A percentile compares a stretch with the other conserved stretches of the same genome.
phyloP scores from a whole-genome alignment of 2,113 vertebrate genomes.

The Ageneiosus marmoratus region DNA sequence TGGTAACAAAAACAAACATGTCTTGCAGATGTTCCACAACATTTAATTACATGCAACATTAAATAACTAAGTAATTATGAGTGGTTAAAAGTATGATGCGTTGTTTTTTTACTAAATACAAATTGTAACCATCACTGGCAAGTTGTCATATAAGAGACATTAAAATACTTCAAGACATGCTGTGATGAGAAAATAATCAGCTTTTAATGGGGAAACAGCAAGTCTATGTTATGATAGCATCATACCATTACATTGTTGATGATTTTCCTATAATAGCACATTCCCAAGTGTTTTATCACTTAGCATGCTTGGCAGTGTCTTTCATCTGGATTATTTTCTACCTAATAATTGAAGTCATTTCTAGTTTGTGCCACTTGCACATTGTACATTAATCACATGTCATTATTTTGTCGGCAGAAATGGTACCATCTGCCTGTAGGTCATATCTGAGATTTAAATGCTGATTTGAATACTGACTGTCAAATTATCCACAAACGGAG shows the following conservation, averaged over 20 bases:
- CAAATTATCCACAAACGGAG: conserved; percentile 22
- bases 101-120: background rate
- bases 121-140: too few relatives aligned
- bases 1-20: background rate
- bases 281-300: background rate
- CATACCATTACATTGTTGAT: background rate
- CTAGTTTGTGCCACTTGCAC: background rate
- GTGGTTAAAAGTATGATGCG: background rate
- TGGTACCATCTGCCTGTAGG: conserved; percentile 9
- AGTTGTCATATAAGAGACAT: background rate
- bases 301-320: background rate
- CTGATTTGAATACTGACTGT: conserved; percentile 12
- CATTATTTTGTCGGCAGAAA: conserved; percentile 11
- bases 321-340: conserved; percentile 1
- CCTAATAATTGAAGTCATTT: conserved; percentile 6
- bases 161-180: background rate
- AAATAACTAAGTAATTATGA: too few relatives aligned
- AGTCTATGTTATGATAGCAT: background rate
- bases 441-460: conserved; percentile 22
- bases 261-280: background rate
- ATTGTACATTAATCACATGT: conserved; percentile 5
- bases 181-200: background rate
- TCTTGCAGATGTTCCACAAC: background rate
- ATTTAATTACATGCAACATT: background rate
- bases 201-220: background rate